Evolutionary conservation across 2,113 vertebrate species (phyloP), one percentile per base, ranked within the genome.

Genomic region (Aphyosemion australe): DNA sequence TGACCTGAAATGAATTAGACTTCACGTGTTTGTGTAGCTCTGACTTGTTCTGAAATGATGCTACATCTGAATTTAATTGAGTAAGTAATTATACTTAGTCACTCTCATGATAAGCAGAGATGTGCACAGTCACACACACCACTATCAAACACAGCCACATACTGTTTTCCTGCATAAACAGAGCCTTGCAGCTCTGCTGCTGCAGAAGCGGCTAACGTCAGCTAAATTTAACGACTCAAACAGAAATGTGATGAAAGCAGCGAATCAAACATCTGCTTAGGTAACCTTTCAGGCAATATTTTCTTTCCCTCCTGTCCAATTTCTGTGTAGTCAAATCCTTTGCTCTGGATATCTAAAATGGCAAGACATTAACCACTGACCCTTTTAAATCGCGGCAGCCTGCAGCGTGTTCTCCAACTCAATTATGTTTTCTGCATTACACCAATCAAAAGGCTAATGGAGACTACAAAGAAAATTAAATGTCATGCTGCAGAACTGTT

Each of bases 281-380:
- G 47, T 49, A 12, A 49, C 50, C 21, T 52, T 15, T 52, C 50
- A 5, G 3, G 48, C 14, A 7, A 16, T 45, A 45, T 45, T 49
- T 62, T 43, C 14, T 60, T 39, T 34, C 19, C 20, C 42, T 55
- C 34, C 45, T 49, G 15, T 16, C 48, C 2, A 3, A 10, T 42
- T 63, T 21, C 13, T 58, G 5, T 9, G 19, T n/a, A 48, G 12
- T 49, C 41, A 19, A 19, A 59, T 55, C 2, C 13, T 54, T 48
- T 61, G 42, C 26, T 59, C 32, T 34, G 14, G 11, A 42, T 34
- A 15, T 60, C 4, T 61, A 43, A 42, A 69, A 57, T 47, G 21
- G 34, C 34, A 60, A 64, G 45, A 55, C 61, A 67, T 72, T 67
- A 62, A 61, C 63, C 58, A 54, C 1, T 53, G 20, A 58, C 39